Base-by-base conservation (phyloP, 1,140 invertebrate species). In the Nasonia vitripennis region DNA sequence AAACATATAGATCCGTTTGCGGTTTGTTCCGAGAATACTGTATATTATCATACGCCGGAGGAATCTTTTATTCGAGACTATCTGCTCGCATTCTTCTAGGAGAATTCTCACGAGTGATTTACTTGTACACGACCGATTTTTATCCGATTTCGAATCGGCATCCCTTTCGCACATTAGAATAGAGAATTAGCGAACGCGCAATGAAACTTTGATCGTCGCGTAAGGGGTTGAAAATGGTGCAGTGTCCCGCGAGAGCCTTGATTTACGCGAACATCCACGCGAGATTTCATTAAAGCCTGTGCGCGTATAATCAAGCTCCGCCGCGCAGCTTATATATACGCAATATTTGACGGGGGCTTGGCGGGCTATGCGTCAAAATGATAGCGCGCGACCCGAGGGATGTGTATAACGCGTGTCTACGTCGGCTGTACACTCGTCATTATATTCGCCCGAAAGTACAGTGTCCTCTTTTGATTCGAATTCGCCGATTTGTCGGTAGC, bases 241-340 rank as follows among this genome's bases (percentile, higher is more conserved):
- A 55, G 41, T 37, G 34, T 74, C 80, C 70, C 80, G 11, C 1
- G 80, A 55, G 80, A 20, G 70, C n/a, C n/a, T 74, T 74, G 41
- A 73, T 81, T 55, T 74, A 74, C 41, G 62, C 51, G 17, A 20
- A 62, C 17, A 62, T n/a, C 17, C 27, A 45, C 45, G 80, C 45
- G 80, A 81, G 80, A 81, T 81, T 81, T 81, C 80, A 81, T 81
- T 81, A 81, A 73, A 73, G 37, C 48, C 12, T 14, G 55, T 9
- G 11, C 37, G 14, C 7, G 41, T 45, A 67, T 23, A 71, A 81
- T 81, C 79, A 81, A 71, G 62, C 73, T 17, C 80, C 80, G 27
- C 1, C 27, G 27, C 27, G 27, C n/a, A n/a, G 80, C 31, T 81
- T 81, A n/a, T n/a, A n/a, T 81, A 34, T 62, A 62, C 10, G 10